phyloP scores from a whole-genome alignment of 2,113 vertebrate species.

The Anser brachyrhynchus region DNA sequence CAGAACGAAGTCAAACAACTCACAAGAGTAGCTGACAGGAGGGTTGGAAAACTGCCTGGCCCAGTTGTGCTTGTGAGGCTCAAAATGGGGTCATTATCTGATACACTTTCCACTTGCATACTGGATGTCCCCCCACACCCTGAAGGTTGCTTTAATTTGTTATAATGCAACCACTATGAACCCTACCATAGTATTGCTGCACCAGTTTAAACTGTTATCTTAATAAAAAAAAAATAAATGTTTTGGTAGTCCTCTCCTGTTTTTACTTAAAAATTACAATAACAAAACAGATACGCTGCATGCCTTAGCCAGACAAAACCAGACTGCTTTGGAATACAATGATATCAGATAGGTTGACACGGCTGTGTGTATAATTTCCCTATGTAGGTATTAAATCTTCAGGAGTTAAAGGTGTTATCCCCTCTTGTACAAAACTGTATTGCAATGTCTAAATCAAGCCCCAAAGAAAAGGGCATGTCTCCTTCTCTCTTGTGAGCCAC shows the following conservation, averaged over 20 bases:
- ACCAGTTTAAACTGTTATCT: not conserved
- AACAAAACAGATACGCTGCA: not conserved
- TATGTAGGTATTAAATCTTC: not conserved
- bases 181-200: not conserved
- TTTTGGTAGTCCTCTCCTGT: not conserved
- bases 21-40: not conserved
- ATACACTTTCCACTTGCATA: not conserved
- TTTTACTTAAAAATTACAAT: not conserved
- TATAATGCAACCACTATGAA: not conserved
- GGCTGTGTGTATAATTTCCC: not conserved
- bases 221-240: too few species aligned
- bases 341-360: not conserved
- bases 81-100: not conserved
- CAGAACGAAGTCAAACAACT: not conserved
- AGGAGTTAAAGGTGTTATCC: not conserved
- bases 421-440: not conserved
- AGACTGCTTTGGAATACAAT: not conserved
- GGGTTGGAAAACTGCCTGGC: not conserved
- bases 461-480: not conserved
- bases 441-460: not conserved
- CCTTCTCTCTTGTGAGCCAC: conserved; percentile 10
- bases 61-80: not conserved
- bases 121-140: not conserved
- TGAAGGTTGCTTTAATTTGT: not conserved
- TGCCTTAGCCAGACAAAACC: not conserved